Evolutionary conservation across 2,113 vertebrate species (phyloP), one percentile per base, ranked within the genome.

Genomic region (Pollachius pollachius): DNA sequence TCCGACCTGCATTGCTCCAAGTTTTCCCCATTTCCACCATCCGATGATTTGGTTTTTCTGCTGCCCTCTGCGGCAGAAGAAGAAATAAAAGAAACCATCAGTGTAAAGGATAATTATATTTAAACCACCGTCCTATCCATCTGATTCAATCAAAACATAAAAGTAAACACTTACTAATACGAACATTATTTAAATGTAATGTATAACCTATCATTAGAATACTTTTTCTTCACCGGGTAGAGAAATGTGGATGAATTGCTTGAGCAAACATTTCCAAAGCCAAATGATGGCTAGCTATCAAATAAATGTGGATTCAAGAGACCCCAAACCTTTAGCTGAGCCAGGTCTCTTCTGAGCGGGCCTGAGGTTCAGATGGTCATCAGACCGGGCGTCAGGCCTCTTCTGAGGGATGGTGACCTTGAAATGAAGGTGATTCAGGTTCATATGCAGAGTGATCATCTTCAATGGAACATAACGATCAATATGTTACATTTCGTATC

Each of bases 321-420:
- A 48, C 13, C 25, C 65, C 72, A 76, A 75, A 92, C 92, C 92
- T 92, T 85, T 92, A 9, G 18, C 78, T 59, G 70, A 67, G 3
- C 62, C 70, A 64, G 81, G 69, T 81, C 80, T 90, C 58, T 82
- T 62, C 73, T 79, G 90, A 70, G 84, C 69, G 52, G 78, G 72
- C 72, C 87, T 89, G 21, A 87, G 85, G 48, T 80, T 89, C 4
- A 87, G 79, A 58, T 68, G 87, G 25, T 87, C 91, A 13, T 83
- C 71, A 1, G 71, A 71, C 23, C 67, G 77, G 3, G 83, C 70
- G 69, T 90, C 92, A n/a, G 75, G 2, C 59, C 81, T 82, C 74
- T 80, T 94, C 67, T 95, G 96, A 52, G 88, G 77, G 79, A 99
- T 67, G 66, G 87, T 94, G 62, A 97, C 95, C 97, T 99, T n/a